A percentile compares a stretch with the other conserved stretches of the same genome.
Evolutionary conservation across 2,888 invertebrate genomes (phyloP).

Genomic region (Protodeltote pygarga): DNA sequence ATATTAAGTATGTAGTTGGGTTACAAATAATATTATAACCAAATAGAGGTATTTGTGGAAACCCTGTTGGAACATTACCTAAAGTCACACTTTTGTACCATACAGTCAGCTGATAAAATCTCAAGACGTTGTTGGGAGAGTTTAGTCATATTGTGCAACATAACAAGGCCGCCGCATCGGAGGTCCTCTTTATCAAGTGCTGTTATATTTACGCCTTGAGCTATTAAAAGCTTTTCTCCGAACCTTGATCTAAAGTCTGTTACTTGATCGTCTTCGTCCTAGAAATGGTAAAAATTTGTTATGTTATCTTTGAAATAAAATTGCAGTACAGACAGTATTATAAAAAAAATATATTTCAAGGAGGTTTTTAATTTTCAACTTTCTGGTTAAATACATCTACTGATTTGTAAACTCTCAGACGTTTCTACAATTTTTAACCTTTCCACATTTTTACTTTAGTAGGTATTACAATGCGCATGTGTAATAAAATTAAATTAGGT

Average conservation of each 20-base stretch:
- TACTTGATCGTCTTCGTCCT: constrained; percentile 91
- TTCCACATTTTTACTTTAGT: no score
- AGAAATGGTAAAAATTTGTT: no score
- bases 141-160: constrained; percentile 89
- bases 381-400: no score
- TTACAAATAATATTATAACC: constrained; percentile 57
- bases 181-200: constrained; percentile 91
- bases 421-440: no score
- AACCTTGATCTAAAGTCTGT: constrained; percentile 92
- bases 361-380: no score
- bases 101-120: constrained; percentile 89
- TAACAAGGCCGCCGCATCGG: constrained; percentile 91
- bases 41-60: constrained; percentile 44
- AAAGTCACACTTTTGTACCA: constrained; percentile 92
- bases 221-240: constrained; percentile 88
- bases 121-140: constrained; percentile 85
- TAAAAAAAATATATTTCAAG: no score
- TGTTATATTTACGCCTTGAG: constrained; percentile 90
- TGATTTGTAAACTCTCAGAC: no score
- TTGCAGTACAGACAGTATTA: no score
- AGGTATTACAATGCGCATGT: no score
- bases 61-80: constrained; percentile 69
- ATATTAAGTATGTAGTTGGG: constrained; percentile 53
- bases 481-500: background rate
- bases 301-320: no score